phyloP scores from a whole-genome alignment of 2,888 invertebrate genomes.

The Allolobophora icterica region DNA sequence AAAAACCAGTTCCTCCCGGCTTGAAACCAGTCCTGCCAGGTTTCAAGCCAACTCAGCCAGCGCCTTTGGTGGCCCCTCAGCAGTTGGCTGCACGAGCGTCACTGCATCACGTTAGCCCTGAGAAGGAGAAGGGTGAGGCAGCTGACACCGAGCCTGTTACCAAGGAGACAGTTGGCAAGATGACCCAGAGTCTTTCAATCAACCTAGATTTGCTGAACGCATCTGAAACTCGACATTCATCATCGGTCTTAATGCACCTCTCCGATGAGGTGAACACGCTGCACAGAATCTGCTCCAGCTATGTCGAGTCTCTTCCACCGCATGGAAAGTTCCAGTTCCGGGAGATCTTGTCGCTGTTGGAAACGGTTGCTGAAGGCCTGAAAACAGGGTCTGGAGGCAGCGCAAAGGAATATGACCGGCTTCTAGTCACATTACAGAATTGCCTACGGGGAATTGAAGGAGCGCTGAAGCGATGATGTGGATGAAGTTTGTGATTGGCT shows the following conservation, averaged over 20 bases:
- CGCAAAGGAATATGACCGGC: constrained; percentile 52
- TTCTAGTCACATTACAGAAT: constrained; percentile 74
- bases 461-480: constrained; percentile 41
- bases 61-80: constrained; percentile 30
- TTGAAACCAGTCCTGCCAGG: constrained; percentile 42
- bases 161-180: constrained; percentile 50
- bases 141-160: constrained; percentile 36
- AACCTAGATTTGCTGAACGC: constrained; percentile 56
- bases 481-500: neutral
- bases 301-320: constrained; percentile 83
- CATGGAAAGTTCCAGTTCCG: constrained; percentile 87
- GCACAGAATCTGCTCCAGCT: constrained; percentile 76
- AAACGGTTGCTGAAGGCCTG: constrained; percentile 50
- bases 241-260: constrained; percentile 74
- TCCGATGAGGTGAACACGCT: constrained; percentile 81
- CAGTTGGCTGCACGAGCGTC: constrained; percentile 35
- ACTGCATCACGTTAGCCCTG: constrained; percentile 42
- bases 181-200: constrained; percentile 49
- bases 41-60: neutral
- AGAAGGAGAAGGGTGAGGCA: constrained; percentile 28
- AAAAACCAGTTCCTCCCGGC: constrained; percentile 37
- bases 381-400: constrained; percentile 28
- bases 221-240: constrained; percentile 44
- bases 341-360: constrained; percentile 61
- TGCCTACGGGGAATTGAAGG: constrained; percentile 74